phyloP scores from a whole-genome alignment of 2,888 invertebrate genomes.

The Ophioninae sp. region DNA sequence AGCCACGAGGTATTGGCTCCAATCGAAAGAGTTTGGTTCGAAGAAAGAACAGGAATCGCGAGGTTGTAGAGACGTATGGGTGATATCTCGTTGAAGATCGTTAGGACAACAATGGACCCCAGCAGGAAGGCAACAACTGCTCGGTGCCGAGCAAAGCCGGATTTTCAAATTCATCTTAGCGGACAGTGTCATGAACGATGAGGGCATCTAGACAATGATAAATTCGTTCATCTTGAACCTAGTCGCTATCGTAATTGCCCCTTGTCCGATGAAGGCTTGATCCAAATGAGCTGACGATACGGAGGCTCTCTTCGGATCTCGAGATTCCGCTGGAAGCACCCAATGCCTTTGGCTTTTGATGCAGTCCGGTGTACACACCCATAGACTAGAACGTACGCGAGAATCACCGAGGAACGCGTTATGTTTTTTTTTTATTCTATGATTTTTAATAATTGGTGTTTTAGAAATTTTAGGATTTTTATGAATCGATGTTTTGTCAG shows the following conservation, averaged over 20 bases:
- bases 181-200: constrained; percentile 6
- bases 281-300: neutral
- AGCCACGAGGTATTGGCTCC: neutral
- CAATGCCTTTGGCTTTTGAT: neutral
- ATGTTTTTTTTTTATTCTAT: no score
- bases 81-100: constrained; percentile 27
- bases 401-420: no score
- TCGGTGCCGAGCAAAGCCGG: neutral
- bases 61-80: neutral
- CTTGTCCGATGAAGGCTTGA: neutral
- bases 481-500: no score
- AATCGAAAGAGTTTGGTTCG: neutral
- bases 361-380: neutral
- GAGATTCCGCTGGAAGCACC: neutral
- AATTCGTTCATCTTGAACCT: constrained; percentile 1
- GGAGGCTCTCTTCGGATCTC: neutral
- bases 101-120: constrained; percentile 32
- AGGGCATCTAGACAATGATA: constrained; percentile 14
- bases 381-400: no score
- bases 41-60: constrained; percentile 14
- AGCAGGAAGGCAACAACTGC: constrained; percentile 24
- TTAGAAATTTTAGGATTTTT: no score
- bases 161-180: constrained; percentile 3
- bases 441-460: no score
- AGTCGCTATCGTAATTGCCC: neutral